Conservation (phyloP, 2,113 vertebrate genomes). For the Macquaria australasica region DNA sequence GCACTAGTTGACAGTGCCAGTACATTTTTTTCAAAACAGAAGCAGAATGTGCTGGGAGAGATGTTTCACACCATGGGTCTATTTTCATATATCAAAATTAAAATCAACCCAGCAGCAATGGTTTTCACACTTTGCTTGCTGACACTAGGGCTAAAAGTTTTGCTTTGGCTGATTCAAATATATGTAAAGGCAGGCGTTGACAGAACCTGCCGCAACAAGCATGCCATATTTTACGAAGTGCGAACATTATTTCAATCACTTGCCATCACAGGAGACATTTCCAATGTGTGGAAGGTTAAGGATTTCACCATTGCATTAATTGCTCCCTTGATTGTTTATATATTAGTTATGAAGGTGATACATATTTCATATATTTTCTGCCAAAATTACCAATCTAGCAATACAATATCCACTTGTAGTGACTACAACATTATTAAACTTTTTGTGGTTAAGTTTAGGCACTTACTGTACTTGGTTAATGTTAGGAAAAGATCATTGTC, state of each 20-base stretch:
- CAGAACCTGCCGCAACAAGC: background rate
- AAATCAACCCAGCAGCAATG: slow-evolving; percentile 11
- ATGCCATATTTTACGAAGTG: background rate
- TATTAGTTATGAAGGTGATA: background rate
- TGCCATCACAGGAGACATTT: background rate
- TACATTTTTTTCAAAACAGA: slow-evolving; percentile 17
- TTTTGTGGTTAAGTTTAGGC: background rate
- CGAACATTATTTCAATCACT: background rate
- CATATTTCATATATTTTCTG: background rate
- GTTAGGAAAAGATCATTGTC: background rate
- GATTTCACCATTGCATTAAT: slow-evolving; percentile 7
- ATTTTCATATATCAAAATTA: slow-evolving; percentile 38
- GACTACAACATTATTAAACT: background rate
- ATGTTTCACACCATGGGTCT: slow-evolving; percentile 37
- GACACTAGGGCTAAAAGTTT: slow-evolving; percentile 12
- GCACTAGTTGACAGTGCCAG: background rate
- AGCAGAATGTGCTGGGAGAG: background rate
- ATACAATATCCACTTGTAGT: background rate
- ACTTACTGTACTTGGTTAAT: background rate
- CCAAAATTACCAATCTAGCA: background rate
- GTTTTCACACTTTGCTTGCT: slow-evolving; percentile 17
- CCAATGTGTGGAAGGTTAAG: background rate
- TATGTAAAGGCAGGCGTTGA: background rate
- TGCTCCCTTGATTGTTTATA: background rate
- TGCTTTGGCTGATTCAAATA: background rate